Evolutionary conservation across 2,797 vertebrate genomes (phyloP), one percentile per base, ranked within the genome.

Genomic region (Hydrolagus colliei): DNA sequence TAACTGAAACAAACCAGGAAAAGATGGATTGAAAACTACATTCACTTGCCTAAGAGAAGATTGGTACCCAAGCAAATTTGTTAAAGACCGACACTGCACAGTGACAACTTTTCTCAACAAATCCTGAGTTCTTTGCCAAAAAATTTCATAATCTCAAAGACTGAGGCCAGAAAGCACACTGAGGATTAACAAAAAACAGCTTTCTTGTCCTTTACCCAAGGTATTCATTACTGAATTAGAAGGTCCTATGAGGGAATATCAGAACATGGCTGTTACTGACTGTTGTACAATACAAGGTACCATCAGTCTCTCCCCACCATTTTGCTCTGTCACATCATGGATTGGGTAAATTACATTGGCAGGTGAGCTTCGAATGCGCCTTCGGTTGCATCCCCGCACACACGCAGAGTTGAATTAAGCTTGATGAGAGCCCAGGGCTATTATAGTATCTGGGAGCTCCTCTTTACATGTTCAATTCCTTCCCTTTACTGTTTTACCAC

Each of bases 21-120:
- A 84, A 84, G 41, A 84, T 52, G 65, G 52, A 84, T 68, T 71
- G 27, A 84, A 9, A 84, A 84, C 18, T 67, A 84, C 63, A 84
- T 84, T 84, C 65, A 41, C 27, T 71, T 71, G 63, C 79, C 79
- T 9, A 71, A 41, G 32, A 84, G 32, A 71, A 84, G 6, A 71
- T 71, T 32, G 65, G 32, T 71, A 84, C 79, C 32, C 32, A 12
- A 52, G 32, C 16, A 84, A 52, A 20, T 84, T 84, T 71, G 41
- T 52, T 41, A 35, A 18, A 41, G 16, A 71, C 27, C n/a, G 22
- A 67, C 79, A 18, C 65, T 67, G 62, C 67, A 71, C 65, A 84
- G 79, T 71, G 41, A 84, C 52, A 35, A 84, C 18, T 77, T 10
- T 52, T 41, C 73, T 77, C 18, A 77, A 52, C 74, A 59, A 76